Conservation (phyloP, 2,113 vertebrate species). For the Coracopsis vasa region DNA sequence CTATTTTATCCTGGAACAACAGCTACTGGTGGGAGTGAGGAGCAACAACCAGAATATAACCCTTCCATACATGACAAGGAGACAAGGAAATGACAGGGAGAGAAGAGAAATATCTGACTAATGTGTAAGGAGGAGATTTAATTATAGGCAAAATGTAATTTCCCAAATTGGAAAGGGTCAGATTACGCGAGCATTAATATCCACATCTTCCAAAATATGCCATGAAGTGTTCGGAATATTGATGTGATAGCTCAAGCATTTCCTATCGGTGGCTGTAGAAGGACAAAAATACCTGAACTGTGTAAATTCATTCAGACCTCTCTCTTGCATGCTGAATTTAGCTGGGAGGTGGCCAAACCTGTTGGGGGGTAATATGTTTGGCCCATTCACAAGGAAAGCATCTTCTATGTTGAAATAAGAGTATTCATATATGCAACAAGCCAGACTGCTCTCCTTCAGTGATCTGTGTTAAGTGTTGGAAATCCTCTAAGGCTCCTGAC, state of each 20-base stretch:
- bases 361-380: slow-evolving; percentile 22
- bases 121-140: background rate
- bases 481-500: slow-evolving; percentile 17
- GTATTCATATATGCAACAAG: slow-evolving; percentile 47
- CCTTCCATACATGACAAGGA: slow-evolving; percentile 14
- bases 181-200: background rate
- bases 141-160: slow-evolving; percentile 47
- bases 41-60: slow-evolving; percentile 23
- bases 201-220: slow-evolving; percentile 35
- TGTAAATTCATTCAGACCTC: slow-evolving; percentile 10
- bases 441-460: slow-evolving; percentile 36
- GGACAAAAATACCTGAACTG: slow-evolving; percentile 45
- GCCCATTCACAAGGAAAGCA: slow-evolving; percentile 42
- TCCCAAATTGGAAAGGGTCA: slow-evolving; percentile 49
- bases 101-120: slow-evolving; percentile 14
- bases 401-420: slow-evolving; percentile 23
- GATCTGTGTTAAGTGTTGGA: slow-evolving; percentile 13
- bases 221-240: slow-evolving; percentile 12
- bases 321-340: slow-evolving; percentile 4
- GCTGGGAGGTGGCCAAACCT: slow-evolving; percentile 38
- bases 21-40: slow-evolving; percentile 58
- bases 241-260: slow-evolving; percentile 25
- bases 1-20: slow-evolving; percentile 46
- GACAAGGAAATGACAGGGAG: slow-evolving; percentile 38
- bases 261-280: background rate